A percentile compares a stretch with the other conserved stretches of the same genome.
These are phyloP conservation scores for Toxotes jaculatrix DNA, from an alignment of 2,113 vertebrate species.

Conservation along the genomic window DNA sequence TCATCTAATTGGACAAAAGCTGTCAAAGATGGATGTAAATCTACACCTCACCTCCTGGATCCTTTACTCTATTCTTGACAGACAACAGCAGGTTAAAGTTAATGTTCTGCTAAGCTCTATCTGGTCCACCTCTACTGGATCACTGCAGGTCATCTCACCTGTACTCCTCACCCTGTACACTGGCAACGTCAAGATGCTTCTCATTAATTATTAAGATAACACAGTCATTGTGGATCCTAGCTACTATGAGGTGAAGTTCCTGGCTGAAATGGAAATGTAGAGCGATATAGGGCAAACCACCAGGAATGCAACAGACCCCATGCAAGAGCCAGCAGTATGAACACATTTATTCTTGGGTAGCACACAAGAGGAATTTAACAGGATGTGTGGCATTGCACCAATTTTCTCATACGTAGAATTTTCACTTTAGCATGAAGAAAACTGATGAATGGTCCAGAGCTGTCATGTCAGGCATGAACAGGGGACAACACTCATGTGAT, in stretches of 20 bases:
- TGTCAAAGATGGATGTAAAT: neutral
- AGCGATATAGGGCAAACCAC: neutral
- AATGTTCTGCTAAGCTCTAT: slow-evolving; percentile 5
- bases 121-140: neutral
- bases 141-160: neutral
- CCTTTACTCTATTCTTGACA: neutral
- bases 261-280: neutral
- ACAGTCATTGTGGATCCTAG: neutral
- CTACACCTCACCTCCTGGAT: neutral
- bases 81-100: neutral
- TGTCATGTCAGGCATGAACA: too few species aligned
- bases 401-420: neutral
- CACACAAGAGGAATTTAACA: too few species aligned
- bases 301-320: neutral
- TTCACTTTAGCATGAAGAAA: neutral
- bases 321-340: neutral
- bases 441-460: neutral
- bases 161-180: neutral
- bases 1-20: neutral
- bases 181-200: neutral
- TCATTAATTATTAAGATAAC: slow-evolving; percentile 14
- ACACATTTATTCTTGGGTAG: neutral
- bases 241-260: neutral
- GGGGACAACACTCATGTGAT: neutral
- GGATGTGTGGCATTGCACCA: too few species aligned